phyloP scores from a whole-genome alignment of 2,797 vertebrate species.

The Rhinichthys osculus region DNA sequence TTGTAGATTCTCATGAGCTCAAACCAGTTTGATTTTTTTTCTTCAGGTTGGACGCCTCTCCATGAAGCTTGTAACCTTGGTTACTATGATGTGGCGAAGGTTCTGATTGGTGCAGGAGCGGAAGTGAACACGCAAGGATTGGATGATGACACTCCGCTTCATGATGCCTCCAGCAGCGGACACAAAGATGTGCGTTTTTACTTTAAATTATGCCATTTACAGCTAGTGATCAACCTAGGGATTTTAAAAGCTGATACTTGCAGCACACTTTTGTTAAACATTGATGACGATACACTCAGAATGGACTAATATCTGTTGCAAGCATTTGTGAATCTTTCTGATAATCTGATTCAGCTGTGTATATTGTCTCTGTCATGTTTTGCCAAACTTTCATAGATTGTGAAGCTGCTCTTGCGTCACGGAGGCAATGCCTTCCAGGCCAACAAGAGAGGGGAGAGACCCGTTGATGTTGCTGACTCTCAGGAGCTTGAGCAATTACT shows the following conservation, averaged over 20 bases:
- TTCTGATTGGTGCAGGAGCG: conserved; percentile 94
- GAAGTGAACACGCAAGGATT: conserved; percentile 98
- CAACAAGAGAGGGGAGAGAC: conserved; percentile 95
- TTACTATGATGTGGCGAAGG: conserved; percentile 97
- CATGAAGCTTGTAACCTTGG: conserved; percentile 99
- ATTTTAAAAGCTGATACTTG: not conserved
- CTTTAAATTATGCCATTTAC: not conserved
- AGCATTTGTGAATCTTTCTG: not conserved
- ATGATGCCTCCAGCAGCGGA: conserved; percentile 97
- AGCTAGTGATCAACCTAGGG: not conserved
- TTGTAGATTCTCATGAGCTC: not conserved
- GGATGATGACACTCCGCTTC: conserved; percentile 97
- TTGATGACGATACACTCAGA: not conserved
- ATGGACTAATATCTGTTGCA: not conserved
- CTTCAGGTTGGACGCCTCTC: conserved; percentile 94
- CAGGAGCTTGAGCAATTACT: conserved; percentile 93
- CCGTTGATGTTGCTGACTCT: conserved; percentile 97
- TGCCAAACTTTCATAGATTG: conserved; percentile 82
- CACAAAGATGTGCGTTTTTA: conserved; percentile 89
- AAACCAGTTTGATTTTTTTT: not conserved
- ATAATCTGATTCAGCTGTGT: not conserved
- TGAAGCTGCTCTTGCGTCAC: conserved; percentile 94
- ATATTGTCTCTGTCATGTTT: conserved; percentile 4
- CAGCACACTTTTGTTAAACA: not conserved
- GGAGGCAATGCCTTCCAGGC: conserved; percentile 97